These are phyloP conservation scores for Mesocricetus auratus DNA, from an alignment of 2,113 vertebrate species.

Conservation along the genomic window DNA sequence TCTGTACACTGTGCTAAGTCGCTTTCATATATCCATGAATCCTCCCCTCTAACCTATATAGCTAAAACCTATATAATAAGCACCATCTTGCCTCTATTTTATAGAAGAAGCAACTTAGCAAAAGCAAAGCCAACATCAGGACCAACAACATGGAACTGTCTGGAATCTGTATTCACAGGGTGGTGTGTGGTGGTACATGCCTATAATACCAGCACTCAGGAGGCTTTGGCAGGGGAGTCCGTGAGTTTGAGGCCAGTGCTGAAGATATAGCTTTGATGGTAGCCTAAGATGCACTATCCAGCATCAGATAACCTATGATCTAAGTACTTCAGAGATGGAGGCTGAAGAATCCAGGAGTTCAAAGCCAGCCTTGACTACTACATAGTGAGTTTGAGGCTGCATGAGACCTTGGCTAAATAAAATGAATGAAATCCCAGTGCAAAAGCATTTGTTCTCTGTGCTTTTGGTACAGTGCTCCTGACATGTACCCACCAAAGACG, in stretches of 20 bases:
- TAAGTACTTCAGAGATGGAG: background rate
- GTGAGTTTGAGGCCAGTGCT: background rate
- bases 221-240: background rate
- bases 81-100: background rate
- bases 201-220: background rate
- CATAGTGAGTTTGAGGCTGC: background rate
- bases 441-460: background rate
- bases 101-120: background rate
- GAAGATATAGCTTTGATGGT: background rate
- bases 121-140: background rate
- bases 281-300: background rate
- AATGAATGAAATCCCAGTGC: background rate
- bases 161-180: background rate
- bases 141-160: background rate
- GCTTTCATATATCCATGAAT: background rate
- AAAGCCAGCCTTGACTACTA: background rate
- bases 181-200: accelerated
- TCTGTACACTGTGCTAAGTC: background rate
- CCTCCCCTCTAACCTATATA: background rate
- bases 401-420: background rate
- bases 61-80: background rate
- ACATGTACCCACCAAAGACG: accelerated
- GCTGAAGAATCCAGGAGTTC: background rate
- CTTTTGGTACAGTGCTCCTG: background rate
- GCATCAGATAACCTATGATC: background rate